A percentile compares a stretch with the other conserved stretches of the same genome.
These are phyloP conservation scores for Apocrypta bakeri DNA, from an alignment of 1,140 invertebrate genomes.

Conservation along the genomic window DNA sequence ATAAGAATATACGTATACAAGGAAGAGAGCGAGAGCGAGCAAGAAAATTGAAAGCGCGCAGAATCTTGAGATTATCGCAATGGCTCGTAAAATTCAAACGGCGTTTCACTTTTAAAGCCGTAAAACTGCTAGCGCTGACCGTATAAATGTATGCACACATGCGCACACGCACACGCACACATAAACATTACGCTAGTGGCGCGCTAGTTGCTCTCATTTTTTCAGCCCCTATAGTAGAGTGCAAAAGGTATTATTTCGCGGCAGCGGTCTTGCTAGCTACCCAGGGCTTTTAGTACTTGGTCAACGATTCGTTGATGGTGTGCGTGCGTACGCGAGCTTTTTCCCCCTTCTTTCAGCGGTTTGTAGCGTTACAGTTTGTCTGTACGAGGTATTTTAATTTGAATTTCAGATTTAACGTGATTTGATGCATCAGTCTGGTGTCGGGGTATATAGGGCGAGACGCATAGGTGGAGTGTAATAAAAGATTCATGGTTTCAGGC, in stretches of 20 bases:
- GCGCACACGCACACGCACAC: too few relatives aligned
- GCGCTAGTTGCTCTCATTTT: background rate
- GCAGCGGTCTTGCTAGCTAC: background rate
- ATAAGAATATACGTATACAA: background rate
- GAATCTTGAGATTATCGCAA: slow-evolving; percentile 34
- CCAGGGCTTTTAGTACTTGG: slow-evolving; percentile 3
- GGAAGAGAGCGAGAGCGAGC: background rate
- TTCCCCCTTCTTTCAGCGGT: background rate
- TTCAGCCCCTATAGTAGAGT: slow-evolving; percentile 42
- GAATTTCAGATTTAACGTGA: background rate
- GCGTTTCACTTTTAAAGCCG: slow-evolving; percentile 43
- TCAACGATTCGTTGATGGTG: slow-evolving; percentile 24
- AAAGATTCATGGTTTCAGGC: background rate
- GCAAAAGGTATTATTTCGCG: slow-evolving; percentile 18
- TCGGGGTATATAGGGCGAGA: too few relatives aligned
- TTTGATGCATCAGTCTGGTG: background rate
- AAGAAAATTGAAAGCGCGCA: slow-evolving; percentile 14
- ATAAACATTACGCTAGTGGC: background rate
- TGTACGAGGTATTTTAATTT: background rate
- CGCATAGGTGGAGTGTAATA: background rate
- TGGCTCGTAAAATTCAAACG: slow-evolving; percentile 35
- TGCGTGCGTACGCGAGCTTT: background rate
- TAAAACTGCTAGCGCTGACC: slow-evolving; percentile 50
- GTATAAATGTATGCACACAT: background rate
- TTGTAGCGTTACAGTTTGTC: too few relatives aligned